Conservation (phyloP, 2,888 invertebrate genomes). For the Drosophila dives region DNA sequence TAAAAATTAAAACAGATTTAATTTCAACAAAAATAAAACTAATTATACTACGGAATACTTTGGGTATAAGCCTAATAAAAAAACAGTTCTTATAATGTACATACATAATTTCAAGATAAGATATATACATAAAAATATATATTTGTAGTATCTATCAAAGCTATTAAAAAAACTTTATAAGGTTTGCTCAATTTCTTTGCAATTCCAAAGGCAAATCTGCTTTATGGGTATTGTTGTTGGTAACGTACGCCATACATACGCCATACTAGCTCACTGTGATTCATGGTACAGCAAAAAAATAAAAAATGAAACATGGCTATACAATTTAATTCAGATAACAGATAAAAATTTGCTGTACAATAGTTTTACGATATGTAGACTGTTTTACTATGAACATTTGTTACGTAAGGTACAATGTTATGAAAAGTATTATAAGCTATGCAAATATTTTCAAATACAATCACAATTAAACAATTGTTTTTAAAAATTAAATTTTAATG, state of each 20-base stretch:
- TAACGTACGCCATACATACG: too few species aligned
- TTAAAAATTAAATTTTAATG: too few species aligned
- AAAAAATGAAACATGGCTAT: too few species aligned
- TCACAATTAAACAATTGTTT: too few species aligned
- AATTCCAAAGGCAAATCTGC: background rate
- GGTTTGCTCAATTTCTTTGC: background rate
- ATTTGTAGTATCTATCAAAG: background rate
- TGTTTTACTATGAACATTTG: background rate
- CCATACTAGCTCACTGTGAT: too few species aligned
- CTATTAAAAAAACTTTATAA: background rate
- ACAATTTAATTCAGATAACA: background rate
- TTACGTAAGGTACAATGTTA: background rate
- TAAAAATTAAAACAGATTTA: background rate
- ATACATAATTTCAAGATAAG: background rate
- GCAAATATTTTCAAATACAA: too few species aligned
- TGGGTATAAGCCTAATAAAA: background rate
- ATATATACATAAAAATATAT: background rate
- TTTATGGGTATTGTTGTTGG: background rate
- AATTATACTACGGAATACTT: background rate
- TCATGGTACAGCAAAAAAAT: background rate
- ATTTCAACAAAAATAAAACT: background rate
- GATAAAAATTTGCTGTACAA: background rate
- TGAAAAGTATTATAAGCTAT: too few species aligned
- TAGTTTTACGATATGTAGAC: background rate
- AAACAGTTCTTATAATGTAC: background rate